Conservation (phyloP, 2,888 invertebrate genomes). For the Lordiphosa fenestrarum region DNA sequence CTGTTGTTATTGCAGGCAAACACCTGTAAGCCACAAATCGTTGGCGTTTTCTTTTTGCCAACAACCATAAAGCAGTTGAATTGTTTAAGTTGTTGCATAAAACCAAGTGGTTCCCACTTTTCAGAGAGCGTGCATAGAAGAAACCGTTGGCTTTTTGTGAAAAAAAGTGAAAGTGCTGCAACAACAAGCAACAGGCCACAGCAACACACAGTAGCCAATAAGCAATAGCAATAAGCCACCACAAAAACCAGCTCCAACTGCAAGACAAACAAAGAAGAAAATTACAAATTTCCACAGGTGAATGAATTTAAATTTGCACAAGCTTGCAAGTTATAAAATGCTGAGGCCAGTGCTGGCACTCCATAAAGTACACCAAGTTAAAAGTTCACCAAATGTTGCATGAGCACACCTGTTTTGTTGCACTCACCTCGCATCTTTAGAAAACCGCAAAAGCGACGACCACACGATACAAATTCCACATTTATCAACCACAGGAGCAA, state of each 20-base stretch:
- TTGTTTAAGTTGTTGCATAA: slow-evolving; percentile 71
- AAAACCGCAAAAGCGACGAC: slow-evolving; percentile 14
- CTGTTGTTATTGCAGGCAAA: slow-evolving; percentile 41
- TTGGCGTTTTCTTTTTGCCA: slow-evolving; percentile 37
- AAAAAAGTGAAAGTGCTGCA: slow-evolving; percentile 72
- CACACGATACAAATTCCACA: slow-evolving; percentile 51
- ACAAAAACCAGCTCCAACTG: slow-evolving; percentile 28
- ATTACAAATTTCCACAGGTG: slow-evolving; percentile 65
- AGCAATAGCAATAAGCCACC: slow-evolving; percentile 42
- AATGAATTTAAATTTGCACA: slow-evolving; percentile 65
- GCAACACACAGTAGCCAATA: slow-evolving; percentile 65
- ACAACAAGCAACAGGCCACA: slow-evolving; percentile 39
- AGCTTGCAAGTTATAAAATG: slow-evolving; percentile 11
- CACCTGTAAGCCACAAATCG: slow-evolving; percentile 76
- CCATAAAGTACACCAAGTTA: slow-evolving; percentile 25
- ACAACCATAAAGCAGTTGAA: slow-evolving; percentile 57
- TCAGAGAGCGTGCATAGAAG: slow-evolving; percentile 51
- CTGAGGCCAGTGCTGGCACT: background rate
- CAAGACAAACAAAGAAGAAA: slow-evolving; percentile 37
- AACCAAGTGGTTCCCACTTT: slow-evolving; percentile 51
- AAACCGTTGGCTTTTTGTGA: slow-evolving; percentile 62
- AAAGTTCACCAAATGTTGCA: slow-evolving; percentile 49
- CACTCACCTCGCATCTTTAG: background rate
- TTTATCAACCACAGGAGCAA: slow-evolving; percentile 35
- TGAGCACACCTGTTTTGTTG: slow-evolving; percentile 48